Evolutionary conservation across 2,888 invertebrate genomes (phyloP), one percentile per base, ranked within the genome.

Genomic region (Oscheius sp.): DNA sequence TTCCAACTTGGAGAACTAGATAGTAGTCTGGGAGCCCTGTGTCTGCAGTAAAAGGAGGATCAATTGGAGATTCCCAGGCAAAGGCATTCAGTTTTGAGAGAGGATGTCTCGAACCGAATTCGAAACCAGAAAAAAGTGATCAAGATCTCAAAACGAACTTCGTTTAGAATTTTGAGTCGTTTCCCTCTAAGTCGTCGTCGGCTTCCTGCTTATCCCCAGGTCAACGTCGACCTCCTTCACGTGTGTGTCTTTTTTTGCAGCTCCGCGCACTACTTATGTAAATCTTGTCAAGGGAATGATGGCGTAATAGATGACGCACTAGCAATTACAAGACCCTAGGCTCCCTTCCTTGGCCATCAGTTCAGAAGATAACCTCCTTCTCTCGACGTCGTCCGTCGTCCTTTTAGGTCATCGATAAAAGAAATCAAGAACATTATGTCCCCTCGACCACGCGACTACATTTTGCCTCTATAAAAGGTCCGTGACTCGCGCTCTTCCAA

Each of bases 61-160:
- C n/a, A n/a, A n/a, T n/a, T n/a, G n/a, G n/a, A n/a, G n/a, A n/a
- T n/a, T n/a, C n/a, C n/a, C n/a, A n/a, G n/a, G n/a, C n/a, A n/a
- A n/a, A n/a, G n/a, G n/a, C n/a, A n/a, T n/a, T n/a, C n/a, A n/a
- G n/a, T n/a, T n/a, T n/a, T n/a, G n/a, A 16, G 6, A 74, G 23
- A 0, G 99, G 99, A 90, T 99, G 99, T 90, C 91, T 99, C 74
- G 92, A 99, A 74, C 99, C 99, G 89, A 99, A 99, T 89, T 95
- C 99, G 83, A 99, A 99, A 89, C 94, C 95, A 84, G 94, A 98
- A 6, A 91, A 94, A 27, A 99, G 9, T 52, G 12, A n/a, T 12
- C 13, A 52, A n/a, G n/a, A n/a, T n/a, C n/a, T n/a, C n/a, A n/a
- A n/a, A n/a, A n/a, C n/a, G n/a, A n/a, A n/a, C n/a, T n/a, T n/a